These are phyloP conservation scores for Norana najaformis DNA, from an alignment of 2,888 invertebrate genomes.

Conservation along the genomic window DNA sequence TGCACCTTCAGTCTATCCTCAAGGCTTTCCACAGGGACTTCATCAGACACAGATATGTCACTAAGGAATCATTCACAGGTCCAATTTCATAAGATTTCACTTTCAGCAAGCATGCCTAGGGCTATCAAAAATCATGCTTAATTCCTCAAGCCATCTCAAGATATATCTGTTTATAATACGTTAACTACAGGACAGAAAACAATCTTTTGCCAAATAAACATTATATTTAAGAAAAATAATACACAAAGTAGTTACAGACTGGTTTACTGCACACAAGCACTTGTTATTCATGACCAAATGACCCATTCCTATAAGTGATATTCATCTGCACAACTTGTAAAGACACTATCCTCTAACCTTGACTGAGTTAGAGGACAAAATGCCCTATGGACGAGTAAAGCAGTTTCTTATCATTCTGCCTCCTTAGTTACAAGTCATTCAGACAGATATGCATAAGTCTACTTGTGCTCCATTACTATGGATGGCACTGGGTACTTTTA, in stretches of 20 bases:
- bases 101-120: not conserved
- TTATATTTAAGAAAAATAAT: not conserved
- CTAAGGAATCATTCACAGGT: not conserved
- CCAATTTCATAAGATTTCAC: not conserved
- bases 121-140: too few species aligned
- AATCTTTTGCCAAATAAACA: too few species aligned
- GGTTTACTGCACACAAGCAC: not conserved
- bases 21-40: not conserved
- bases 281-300: not conserved
- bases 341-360: not conserved
- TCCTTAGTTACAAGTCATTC: too few species aligned
- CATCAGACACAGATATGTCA: not conserved
- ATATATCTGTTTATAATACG: not conserved
- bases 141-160: not conserved
- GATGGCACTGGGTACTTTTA: too few species aligned
- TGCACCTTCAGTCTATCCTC: conserved; percentile 44
- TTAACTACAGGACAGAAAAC: not conserved
- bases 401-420: not conserved
- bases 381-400: not conserved
- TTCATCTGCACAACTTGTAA: too few species aligned
- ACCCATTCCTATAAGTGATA: not conserved
- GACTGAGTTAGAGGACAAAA: not conserved
- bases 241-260: not conserved
- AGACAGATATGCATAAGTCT: too few species aligned
- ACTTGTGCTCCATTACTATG: too few species aligned